Base-by-base conservation (phyloP, 2,113 vertebrate species). In the Anoura caudifer region DNA sequence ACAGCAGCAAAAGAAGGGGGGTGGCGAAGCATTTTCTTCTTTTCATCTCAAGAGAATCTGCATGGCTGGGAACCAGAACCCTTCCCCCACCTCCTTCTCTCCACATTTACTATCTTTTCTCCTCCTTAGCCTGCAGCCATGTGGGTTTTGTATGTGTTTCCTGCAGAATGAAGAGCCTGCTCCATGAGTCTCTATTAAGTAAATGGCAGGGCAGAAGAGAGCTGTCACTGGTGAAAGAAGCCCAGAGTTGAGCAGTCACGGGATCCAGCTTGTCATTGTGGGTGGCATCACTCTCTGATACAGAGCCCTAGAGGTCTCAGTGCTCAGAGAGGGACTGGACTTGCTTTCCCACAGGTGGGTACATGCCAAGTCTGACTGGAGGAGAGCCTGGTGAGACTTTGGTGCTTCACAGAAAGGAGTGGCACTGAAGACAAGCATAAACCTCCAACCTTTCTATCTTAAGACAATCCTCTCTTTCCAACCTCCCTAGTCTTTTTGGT, bases 41-140 rank as follows among this genome's bases (percentile, higher is more conserved):
- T 73, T 50, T 84, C 76, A 45, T 73, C 45, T 90, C n/a, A 17
- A 41, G 10, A 79, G 41, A 84, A 54, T 70, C 43, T 26, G 33
- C 59, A 26, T 2, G 52, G 22, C 47, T 47, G 72, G 38, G 63
- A 69, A 10, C 0, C 1, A 45, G 63, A 69, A 17, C 0, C 1
- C 26, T 56, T 43, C 36, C 14, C 24, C 52, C 3, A n/a, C 33
- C 31, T 14, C 33, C 31, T 43, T 24, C 59, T 50, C 76, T 72
- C 77, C 22, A 2, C 22, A 2, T 36, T 41, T 41, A 20, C 52
- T 2, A 2, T 45, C 63, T 11, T 45, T 13, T 26, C 33, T 89
- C 69, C 31, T n/a, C 50, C 83, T 28, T 54, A 0, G 20, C 7
- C 3, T n/a, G 31, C 2, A 2, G 43, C 1, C 43, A 31, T 65